Evolutionary conservation across 2,797 vertebrate genomes (phyloP).

Genomic region (Rousettus madagascariensis): DNA sequence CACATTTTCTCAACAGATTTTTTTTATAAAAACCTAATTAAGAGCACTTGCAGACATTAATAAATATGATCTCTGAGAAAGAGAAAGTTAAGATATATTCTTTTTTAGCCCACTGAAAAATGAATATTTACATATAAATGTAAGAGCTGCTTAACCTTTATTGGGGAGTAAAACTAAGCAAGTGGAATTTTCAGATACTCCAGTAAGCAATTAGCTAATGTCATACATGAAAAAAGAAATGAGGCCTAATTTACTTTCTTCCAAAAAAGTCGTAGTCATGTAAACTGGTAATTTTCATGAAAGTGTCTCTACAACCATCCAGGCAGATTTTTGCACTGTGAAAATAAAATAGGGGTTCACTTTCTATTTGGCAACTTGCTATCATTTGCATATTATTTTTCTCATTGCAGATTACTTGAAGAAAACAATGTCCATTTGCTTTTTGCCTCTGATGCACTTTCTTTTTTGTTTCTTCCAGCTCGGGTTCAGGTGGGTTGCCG

Average conservation of each 20-base stretch:
- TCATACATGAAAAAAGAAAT: not conserved
- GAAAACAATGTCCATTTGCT: not conserved
- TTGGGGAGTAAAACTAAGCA: not conserved
- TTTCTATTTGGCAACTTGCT: not conserved
- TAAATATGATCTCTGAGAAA: constrained; percentile 10
- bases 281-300: not conserved
- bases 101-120: constrained; percentile 42
- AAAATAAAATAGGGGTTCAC: not conserved
- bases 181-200: constrained; percentile 29
- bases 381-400: constrained; percentile 33
- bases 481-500: constrained; percentile 93
- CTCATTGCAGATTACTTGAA: not conserved
- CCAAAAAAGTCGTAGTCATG: not conserved
- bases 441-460: constrained; percentile 38
- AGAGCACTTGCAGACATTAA: constrained; percentile 52
- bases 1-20: constrained; percentile 61
- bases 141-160: not conserved
- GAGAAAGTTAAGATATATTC: constrained; percentile 17
- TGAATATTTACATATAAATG: constrained; percentile 4
- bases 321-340: not conserved
- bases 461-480: constrained; percentile 82
- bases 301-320: not conserved
- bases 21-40: constrained; percentile 49
- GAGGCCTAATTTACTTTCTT: not conserved
- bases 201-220: constrained; percentile 39